phyloP scores from a whole-genome alignment of 1,140 invertebrate species.

The Venustaconcha ellipsiformis region DNA sequence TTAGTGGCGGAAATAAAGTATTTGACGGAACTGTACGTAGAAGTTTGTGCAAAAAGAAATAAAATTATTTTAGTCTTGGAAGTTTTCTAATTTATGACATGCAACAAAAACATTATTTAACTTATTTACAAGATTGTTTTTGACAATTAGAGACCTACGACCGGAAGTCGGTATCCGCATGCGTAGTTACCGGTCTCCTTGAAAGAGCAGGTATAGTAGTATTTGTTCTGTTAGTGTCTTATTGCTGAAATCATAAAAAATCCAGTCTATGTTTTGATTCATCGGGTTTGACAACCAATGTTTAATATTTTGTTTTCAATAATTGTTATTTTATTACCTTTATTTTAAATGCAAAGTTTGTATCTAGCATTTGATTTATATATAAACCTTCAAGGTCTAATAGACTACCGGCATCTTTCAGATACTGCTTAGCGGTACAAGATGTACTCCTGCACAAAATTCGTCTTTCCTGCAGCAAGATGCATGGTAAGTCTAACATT shows the following conservation, averaged over 20 bases:
- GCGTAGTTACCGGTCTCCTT: conserved; percentile 28
- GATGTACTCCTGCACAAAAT: conserved; percentile 46
- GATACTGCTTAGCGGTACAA: conserved; percentile 4
- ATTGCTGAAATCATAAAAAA: too few species aligned
- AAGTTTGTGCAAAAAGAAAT: too few species aligned
- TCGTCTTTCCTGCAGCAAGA: conserved; percentile 45
- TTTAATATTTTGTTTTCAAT: too few species aligned
- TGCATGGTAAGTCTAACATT: conserved; percentile 43
- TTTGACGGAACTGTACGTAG: too few species aligned
- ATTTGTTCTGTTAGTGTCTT: too few species aligned
- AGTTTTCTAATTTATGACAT: too few species aligned
- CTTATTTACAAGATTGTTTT: too few species aligned
- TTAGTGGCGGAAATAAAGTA: too few species aligned
- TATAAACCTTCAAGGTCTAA: neutral
- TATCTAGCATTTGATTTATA: neutral
- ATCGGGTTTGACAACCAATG: too few species aligned
- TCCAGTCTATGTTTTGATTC: too few species aligned
- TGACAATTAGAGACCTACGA: neutral
- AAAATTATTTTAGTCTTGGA: too few species aligned
- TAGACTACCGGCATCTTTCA: neutral
- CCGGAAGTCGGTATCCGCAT: neutral
- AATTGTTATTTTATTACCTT: neutral
- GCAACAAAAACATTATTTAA: too few species aligned
- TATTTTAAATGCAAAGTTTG: neutral
- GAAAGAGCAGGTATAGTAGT: neutral